Evolutionary conservation across 2,888 invertebrate species (phyloP).

Genomic region (Sminthurides aquaticus): DNA sequence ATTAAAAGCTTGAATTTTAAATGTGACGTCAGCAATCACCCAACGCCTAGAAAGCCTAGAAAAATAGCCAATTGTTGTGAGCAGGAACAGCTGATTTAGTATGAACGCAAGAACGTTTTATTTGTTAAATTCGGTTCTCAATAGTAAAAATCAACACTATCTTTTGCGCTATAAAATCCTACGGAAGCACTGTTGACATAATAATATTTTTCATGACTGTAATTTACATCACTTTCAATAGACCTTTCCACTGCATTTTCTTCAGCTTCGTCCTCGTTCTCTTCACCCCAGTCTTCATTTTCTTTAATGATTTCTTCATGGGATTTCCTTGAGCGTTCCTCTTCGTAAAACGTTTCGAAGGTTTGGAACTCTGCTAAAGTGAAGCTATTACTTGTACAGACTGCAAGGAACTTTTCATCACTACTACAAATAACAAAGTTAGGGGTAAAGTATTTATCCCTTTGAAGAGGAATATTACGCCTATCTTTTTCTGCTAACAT

Average conservation of each 20-base stretch:
- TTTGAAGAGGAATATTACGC: not conserved
- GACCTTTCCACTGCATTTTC: slow-evolving; percentile 13
- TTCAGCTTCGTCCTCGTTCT: slow-evolving; percentile 19
- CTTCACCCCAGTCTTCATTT: slow-evolving; percentile 3
- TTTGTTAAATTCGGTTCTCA: not conserved
- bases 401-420: slow-evolving; percentile 31
- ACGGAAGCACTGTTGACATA: slow-evolving; percentile 16
- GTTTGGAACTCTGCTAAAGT: slow-evolving; percentile 32
- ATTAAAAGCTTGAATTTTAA: no score
- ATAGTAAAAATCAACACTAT: slow-evolving; percentile 32
- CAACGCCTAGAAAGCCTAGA: no score
- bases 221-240: not conserved
- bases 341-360: slow-evolving; percentile 35
- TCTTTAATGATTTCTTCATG: slow-evolving; percentile 11
- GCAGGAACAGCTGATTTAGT: no score
- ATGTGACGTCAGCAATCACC: no score
- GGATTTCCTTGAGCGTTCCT: not conserved
- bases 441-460: slow-evolving; percentile 37
- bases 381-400: slow-evolving; percentile 29
- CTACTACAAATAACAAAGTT: slow-evolving; percentile 29
- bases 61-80: no score
- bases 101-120: not conserved
- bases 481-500: slow-evolving; percentile 24
- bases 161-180: slow-evolving; percentile 26
- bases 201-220: not conserved